Percentiles rank a stretch among this genome's conserved stretches.
phyloP scores from a whole-genome alignment of 2,113 vertebrate species.

The Alligator mississippiensis region DNA sequence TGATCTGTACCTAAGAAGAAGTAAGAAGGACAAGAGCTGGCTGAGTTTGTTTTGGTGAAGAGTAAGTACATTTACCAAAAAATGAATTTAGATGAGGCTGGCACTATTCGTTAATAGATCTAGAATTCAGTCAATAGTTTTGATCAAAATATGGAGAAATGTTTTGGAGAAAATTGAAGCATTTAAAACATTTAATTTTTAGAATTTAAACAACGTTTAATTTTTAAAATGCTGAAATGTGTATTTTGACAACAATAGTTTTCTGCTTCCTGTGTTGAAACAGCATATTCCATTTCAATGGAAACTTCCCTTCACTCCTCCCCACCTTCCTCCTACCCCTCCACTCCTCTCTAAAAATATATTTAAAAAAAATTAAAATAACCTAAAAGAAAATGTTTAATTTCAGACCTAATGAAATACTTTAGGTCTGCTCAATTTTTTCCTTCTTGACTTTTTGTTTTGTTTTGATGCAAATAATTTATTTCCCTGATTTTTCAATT shows the following conservation, averaged over 20 bases:
- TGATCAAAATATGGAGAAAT: background rate
- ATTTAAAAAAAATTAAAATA: background rate
- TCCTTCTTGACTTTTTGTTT: background rate
- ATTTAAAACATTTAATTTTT: too few species aligned
- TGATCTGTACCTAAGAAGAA: background rate
- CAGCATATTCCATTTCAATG: background rate
- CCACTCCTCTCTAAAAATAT: too few species aligned
- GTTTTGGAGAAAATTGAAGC: background rate
- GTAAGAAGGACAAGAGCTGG: background rate
- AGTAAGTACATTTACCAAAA: background rate
- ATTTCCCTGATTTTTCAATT: background rate
- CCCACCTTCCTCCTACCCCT: too few species aligned
- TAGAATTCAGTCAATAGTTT: background rate
- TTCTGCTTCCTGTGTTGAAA: background rate
- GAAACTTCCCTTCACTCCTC: too few species aligned
- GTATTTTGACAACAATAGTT: background rate
- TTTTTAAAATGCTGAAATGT: background rate
- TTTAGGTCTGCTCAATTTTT: slow-evolving; percentile 11
- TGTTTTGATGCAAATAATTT: background rate
- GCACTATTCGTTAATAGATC: background rate
- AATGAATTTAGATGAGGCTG: background rate
- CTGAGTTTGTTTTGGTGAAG: background rate
- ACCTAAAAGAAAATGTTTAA: slow-evolving; percentile 39
- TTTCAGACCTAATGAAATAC: slow-evolving; percentile 36
- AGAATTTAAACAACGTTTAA: background rate